Evolutionary conservation across 53 echinoderm and acorn worm genomes (phyloP), one percentile per base, ranked within the genome.

Genomic region (Echinometra lucunter): DNA sequence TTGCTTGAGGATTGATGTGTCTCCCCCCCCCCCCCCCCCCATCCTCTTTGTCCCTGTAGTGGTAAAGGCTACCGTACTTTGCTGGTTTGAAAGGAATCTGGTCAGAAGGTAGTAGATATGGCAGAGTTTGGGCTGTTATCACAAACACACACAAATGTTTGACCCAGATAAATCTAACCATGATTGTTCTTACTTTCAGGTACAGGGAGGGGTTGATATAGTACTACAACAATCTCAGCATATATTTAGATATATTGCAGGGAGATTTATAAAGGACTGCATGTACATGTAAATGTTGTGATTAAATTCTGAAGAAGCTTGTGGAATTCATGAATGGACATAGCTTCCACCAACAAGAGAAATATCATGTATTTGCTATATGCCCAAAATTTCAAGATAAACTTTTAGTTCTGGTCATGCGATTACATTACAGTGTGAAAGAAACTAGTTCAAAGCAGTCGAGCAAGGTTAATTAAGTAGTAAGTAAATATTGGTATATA

Each of bases 1-100:
- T 57, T 15, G 17, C 30, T 56, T 88, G 88, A 55, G 88, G 88
- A 88, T 88, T 88, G 88, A 88, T 88, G 88, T 55, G 88, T 49
- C 57, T 88, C 55, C 19, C 28, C 17, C 37, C 15, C n/a, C n/a
- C n/a, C 44, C 47, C 44, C 47, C 38, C 85, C 12, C 40, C 32
- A 45, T 83, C 34, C 55, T 32, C 88, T 78, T 78, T 78, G 78
- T 78, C 8, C 42, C 42, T 4, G n/a, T n/a, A n/a, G n/a, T n/a
- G 23, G 37, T 75, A 42, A 11, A 78, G 42, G 78, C 42, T 78
- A 42, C 78, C 19, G 6, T 78, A 21, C 37, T 75, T 40, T 75
- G 40, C 17, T 9, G 17, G 21, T 19, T 21, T 78, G 72, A 72
- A 72, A 12, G 78, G 78, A 40, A 78, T 78, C 78, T 78, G 19